phyloP scores from a whole-genome alignment of 2,113 vertebrate genomes.

The Hyaena hyaena region DNA sequence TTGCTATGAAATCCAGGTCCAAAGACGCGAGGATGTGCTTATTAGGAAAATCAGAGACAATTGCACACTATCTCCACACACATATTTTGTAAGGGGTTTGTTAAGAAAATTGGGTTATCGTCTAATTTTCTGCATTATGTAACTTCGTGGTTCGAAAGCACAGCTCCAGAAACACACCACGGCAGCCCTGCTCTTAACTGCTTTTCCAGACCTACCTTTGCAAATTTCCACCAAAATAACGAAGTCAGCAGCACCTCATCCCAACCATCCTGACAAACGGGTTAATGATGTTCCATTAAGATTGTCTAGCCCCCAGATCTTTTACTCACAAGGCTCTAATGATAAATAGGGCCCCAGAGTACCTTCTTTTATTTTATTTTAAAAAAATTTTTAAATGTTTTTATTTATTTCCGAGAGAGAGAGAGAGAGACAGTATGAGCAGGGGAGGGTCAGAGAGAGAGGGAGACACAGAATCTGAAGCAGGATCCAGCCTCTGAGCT shows the following conservation, averaged over 20 bases:
- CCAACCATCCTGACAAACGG: neutral
- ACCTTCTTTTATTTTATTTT: neutral
- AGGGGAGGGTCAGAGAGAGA: no score
- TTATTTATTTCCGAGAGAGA: no score
- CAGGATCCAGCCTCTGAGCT: no score
- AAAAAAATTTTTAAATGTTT: no score
- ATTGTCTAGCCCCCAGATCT: neutral
- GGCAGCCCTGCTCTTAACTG: constrained; percentile 28
- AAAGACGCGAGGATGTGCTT: rapidly evolving
- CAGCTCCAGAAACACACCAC: neutral
- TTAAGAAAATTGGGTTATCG: neutral
- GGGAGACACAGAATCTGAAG: no score
- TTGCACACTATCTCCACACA: neutral
- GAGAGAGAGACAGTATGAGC: no score
- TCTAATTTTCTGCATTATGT: neutral
- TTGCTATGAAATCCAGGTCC: neutral
- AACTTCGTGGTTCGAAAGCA: constrained; percentile 8
- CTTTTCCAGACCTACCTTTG: constrained; percentile 63
- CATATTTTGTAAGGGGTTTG: neutral
- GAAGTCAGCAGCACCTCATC: neutral
- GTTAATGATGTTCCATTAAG: neutral
- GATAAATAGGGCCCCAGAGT: neutral
- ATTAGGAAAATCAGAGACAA: neutral
- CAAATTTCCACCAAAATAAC: constrained; percentile 30
- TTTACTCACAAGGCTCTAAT: neutral